Conservation (phyloP, 2,113 vertebrate species). For the Vanacampus margaritifer region DNA sequence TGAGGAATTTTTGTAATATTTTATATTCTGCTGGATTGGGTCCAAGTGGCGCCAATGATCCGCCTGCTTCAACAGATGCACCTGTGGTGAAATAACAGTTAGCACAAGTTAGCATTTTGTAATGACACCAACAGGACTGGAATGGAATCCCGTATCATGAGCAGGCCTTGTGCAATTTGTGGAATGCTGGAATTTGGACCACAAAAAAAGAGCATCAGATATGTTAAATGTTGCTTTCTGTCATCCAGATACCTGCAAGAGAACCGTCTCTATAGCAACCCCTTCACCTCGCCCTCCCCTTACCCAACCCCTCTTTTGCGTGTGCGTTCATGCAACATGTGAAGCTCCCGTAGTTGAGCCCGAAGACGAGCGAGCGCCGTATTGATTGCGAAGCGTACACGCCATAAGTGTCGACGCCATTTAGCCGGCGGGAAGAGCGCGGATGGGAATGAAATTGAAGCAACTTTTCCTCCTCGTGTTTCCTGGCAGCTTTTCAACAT, state of each 20-base stretch:
- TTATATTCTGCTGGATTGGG: too few relatives aligned
- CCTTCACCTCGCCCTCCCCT: slow-evolving; percentile 30
- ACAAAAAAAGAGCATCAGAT: slow-evolving; percentile 34
- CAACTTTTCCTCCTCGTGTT: slow-evolving; percentile 43
- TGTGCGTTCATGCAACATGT: slow-evolving; percentile 10
- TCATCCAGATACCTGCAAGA: slow-evolving; percentile 65
- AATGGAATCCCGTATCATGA: too few relatives aligned
- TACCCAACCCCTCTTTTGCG: slow-evolving; percentile 17
- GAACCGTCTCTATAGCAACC: slow-evolving; percentile 75
- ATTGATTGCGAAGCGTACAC: slow-evolving; percentile 50
- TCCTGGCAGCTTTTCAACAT: slow-evolving; percentile 59
- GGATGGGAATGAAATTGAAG: slow-evolving; percentile 42
- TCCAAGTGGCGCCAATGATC: too few relatives aligned
- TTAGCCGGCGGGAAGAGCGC: slow-evolving; percentile 36
- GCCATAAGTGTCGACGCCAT: slow-evolving; percentile 49
- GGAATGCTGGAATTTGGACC: not conserved
- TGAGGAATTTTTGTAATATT: too few relatives aligned
- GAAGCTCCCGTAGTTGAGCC: slow-evolving; percentile 23
- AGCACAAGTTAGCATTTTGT: too few relatives aligned
- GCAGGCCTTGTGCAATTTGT: not conserved
- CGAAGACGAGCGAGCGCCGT: slow-evolving; percentile 39
- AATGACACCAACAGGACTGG: too few relatives aligned
- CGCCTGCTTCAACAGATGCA: too few relatives aligned
- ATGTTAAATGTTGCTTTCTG: slow-evolving; percentile 51
- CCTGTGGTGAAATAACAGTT: too few relatives aligned